Evolutionary conservation across 2,797 vertebrate genomes (phyloP).

Genomic region (Rhinoraja longicauda): DNA sequence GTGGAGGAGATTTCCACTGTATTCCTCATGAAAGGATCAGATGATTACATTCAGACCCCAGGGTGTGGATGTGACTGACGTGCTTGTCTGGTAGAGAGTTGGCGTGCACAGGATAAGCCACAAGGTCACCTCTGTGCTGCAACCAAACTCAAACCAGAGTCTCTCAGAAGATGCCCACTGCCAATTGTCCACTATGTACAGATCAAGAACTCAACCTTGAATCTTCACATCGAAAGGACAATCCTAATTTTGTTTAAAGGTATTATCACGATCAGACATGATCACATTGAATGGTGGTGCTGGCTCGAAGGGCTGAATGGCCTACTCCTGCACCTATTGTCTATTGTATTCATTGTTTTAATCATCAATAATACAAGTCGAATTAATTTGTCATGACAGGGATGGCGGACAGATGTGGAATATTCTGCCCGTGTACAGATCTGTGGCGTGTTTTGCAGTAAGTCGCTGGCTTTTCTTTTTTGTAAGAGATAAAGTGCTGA

Average conservation of each 20-base stretch:
- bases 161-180: neutral
- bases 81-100: too few species aligned
- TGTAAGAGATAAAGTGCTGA: too few species aligned
- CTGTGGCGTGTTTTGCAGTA: conserved; percentile 54
- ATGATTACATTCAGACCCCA: too few species aligned
- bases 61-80: too few species aligned
- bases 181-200: neutral
- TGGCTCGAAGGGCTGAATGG: too few species aligned
- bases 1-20: too few species aligned
- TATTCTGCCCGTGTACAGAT: conserved; percentile 56
- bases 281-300: too few species aligned
- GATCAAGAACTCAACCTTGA: neutral
- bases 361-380: neutral
- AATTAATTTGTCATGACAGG: conserved; percentile 46
- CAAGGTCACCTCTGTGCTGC: too few species aligned
- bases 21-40: too few species aligned
- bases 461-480: conserved; percentile 42
- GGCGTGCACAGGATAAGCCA: too few species aligned
- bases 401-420: conserved; percentile 55
- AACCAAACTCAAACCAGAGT: neutral
- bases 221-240: neutral
- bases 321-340: too few species aligned
- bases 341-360: neutral
- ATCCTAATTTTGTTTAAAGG: neutral
- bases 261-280: too few species aligned